Evolutionary conservation across 2,113 vertebrate species (phyloP).

Genomic region (Salminus brasiliensis): DNA sequence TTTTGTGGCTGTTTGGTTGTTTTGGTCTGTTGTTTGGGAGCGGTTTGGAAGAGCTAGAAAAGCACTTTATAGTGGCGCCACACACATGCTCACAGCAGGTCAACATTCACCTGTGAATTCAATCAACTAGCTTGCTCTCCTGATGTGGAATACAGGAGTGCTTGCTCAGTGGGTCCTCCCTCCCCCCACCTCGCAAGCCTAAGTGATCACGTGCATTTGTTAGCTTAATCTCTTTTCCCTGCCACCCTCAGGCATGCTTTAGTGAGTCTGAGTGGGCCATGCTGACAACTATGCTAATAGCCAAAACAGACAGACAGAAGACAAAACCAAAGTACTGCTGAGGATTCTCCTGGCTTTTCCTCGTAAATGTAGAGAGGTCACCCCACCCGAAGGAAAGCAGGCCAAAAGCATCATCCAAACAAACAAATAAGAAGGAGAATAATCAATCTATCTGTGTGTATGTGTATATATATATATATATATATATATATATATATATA

Average conservation of each 20-base stretch:
- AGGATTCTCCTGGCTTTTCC: not conserved
- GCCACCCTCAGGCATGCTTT: not conserved
- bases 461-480: no score
- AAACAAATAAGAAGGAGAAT: not conserved
- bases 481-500: no score
- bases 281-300: conserved; percentile 22
- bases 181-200: not conserved
- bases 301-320: conserved; percentile 23
- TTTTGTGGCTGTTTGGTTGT: not conserved
- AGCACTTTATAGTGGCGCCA: not conserved
- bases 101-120: conserved; percentile 14
- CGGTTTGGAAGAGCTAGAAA: not conserved
- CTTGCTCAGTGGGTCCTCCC: not conserved
- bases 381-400: not conserved
- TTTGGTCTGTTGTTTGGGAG: not conserved
- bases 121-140: conserved; percentile 19
- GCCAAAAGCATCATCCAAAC: not conserved
- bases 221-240: not conserved
- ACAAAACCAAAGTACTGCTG: conserved; percentile 2
- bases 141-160: conserved; percentile 18
- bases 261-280: not conserved
- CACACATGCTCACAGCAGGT: not conserved
- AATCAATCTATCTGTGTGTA: no score
- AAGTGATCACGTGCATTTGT: not conserved
- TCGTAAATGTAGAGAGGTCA: conserved; percentile 12